Base-by-base conservation (phyloP, 2,888 invertebrate genomes). In the Merodon equestris region DNA sequence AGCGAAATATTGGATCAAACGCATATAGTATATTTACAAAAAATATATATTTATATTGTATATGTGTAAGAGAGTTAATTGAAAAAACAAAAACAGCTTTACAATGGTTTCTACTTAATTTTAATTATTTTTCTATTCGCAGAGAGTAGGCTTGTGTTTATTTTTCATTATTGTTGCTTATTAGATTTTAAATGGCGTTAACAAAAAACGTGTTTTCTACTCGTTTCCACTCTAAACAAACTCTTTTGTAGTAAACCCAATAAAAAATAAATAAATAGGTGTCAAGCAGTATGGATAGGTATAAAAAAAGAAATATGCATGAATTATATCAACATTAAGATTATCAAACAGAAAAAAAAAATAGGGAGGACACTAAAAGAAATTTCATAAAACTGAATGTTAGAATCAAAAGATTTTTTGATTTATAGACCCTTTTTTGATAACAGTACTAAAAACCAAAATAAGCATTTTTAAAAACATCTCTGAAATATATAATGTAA, bases 1-100 rank as follows among this genome's bases (percentile, higher is more conserved):
- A 77, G 77, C 63, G 48, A 77, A 77, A 77, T 77, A 77, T 77
- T 77, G 77, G 73, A 77, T 67, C 61, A 73, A 72, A 27, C 77
- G 73, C 67, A 77, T 27, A 27, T 73, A 77, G 73, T 67, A 77
- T 77, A 77, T 77, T 77, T 77, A 77, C 77, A 77, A 57, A 42
- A 15, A 27, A 71, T 57, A 19, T 4, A 27, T 60, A 70, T 47
- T 45, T 7, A 42, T 73, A 73, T 72, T 72, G 63, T 63, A 61
- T 58, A 63, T 67, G 63, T 77, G 67, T 72, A 77, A 34, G 56
- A 64, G 64, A 60, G 56, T 50, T 63, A 40, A 58, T 45, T 56
- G 44, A 19, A n/a, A 68, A 66, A 61, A 71, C 71, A 27, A 27
- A 40, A 40, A 66, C 67, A 57, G 77, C 77, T 77, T 73, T 73